Conservation (phyloP, 2,888 invertebrate genomes). For the Podabrus alpinus region DNA sequence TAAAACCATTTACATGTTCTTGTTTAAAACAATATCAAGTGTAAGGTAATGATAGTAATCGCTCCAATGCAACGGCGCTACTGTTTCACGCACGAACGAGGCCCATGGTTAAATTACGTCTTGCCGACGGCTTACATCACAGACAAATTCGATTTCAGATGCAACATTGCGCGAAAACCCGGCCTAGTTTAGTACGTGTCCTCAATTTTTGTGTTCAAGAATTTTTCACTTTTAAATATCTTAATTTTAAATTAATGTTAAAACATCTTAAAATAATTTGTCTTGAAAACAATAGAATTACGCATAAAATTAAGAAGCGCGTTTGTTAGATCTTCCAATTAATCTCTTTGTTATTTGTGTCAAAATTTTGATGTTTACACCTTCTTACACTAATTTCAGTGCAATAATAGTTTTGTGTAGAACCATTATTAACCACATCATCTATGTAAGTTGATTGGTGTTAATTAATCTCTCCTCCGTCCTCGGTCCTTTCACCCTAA, state of each 20-base stretch:
- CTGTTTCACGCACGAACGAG: constrained; percentile 33
- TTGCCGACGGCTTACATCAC: constrained; percentile 44
- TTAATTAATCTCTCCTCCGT: too few species aligned
- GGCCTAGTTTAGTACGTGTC: constrained; percentile 49
- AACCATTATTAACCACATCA: too few species aligned
- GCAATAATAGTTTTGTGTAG: too few species aligned
- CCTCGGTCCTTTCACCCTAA: too few species aligned
- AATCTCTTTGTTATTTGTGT: background rate
- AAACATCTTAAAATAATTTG: background rate
- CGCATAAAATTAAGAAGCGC: background rate
- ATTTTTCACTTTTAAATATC: background rate
- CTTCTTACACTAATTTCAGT: background rate
- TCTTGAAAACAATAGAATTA: background rate
- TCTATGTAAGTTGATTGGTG: too few species aligned
- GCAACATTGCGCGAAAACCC: constrained; percentile 54
- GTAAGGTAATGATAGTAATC: constrained; percentile 17
- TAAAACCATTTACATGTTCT: background rate
- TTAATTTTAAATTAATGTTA: background rate
- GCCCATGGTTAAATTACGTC: constrained; percentile 39
- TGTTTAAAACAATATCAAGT: background rate
- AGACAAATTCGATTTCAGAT: constrained; percentile 52
- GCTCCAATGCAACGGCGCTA: constrained; percentile 38
- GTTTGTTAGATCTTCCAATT: background rate
- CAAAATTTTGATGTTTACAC: background rate
- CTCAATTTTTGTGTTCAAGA: constrained; percentile 39